These are phyloP conservation scores for Paramormyrops hopkinsi DNA, from an alignment of 2,797 vertebrate genomes.

Conservation along the genomic window DNA sequence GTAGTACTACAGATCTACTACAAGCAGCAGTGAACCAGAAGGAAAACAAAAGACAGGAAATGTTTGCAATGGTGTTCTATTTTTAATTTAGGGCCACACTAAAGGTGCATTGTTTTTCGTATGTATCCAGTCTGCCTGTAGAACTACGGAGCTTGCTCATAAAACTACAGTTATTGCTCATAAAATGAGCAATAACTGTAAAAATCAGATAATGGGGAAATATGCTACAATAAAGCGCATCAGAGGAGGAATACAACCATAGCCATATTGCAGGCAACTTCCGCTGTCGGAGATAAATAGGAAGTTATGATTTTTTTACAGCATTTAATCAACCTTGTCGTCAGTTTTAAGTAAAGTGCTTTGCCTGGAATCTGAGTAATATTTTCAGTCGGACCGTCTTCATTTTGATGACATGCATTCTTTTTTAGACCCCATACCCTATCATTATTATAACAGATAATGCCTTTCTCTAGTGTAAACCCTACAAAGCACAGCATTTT, in stretches of 20 bases:
- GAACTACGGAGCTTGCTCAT: not conserved
- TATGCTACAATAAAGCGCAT: conserved; percentile 64
- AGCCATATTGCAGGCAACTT: conserved; percentile 51
- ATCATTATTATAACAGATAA: not conserved
- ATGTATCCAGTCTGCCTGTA: not conserved
- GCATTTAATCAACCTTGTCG: conserved; percentile 28
- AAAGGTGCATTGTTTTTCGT: not conserved
- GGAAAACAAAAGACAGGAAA: not conserved
- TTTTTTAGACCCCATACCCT: not conserved
- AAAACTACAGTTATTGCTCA: not conserved
- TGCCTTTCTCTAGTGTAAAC: not conserved
- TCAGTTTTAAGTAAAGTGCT: conserved; percentile 11
- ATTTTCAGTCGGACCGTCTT: not conserved
- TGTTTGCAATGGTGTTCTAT: not conserved
- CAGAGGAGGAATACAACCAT: conserved; percentile 49
- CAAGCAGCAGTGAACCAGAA: not conserved
- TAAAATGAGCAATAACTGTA: conserved; percentile 48
- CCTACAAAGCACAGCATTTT: not conserved
- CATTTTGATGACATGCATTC: not conserved
- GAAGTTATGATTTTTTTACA: conserved; percentile 64
- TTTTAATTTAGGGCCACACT: not conserved
- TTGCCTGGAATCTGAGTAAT: conserved; percentile 12
- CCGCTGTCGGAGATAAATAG: conserved; percentile 56
- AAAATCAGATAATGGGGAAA: conserved; percentile 71
- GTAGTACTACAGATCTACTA: not conserved